Evolutionary conservation across 2,797 vertebrate species (phyloP), one percentile per base, ranked within the genome.

Genomic region (Hoplostethus mediterraneus): DNA sequence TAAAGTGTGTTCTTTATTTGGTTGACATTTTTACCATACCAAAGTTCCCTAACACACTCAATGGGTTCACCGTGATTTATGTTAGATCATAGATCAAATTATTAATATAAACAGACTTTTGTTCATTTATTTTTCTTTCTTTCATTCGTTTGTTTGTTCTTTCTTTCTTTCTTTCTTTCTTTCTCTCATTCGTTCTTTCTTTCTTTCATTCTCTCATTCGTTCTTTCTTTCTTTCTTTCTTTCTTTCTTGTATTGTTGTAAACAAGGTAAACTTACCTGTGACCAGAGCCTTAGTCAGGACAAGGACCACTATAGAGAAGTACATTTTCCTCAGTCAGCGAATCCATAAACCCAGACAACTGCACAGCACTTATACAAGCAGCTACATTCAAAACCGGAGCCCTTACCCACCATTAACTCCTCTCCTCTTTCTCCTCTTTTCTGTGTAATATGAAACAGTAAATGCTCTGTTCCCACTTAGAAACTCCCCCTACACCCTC

Each of bases 381-480:
- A 88, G 88, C 89, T 86, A 85, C 91, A 87, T 84, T 86, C 84
- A 87, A 90, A 89, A 88, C 81, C 83, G 84, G 75, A 88, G 82
- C 85, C 85, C 81, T 84, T 81, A 75, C 81, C 88, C 90, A 88
- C 87, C 85, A 90, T 93, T 89, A 81, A 90, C 90, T 91, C 90
- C 79, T 89, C 89, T 87, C 88, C 86, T 87, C 89, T 91, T 90
- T 92, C 83, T 84, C 89, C 88, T 91, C 85, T 90, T 92, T 90
- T 90, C 85, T 93, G 87, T 94, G 93, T 95, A 95, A 94, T 94
- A 90, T 89, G 91, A 95, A 95, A 95, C 95, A 96, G 92, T 93
- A 90, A 90, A 79, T 86, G 91, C 92, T 95, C 94, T 96, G 95
- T 96, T 96, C 93, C 92, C 85, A 92, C 90, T 94, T 94, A 95